These are phyloP conservation scores for Leptodirus hochenwartii DNA, from an alignment of 2,888 invertebrate genomes.

Conservation along the genomic window DNA sequence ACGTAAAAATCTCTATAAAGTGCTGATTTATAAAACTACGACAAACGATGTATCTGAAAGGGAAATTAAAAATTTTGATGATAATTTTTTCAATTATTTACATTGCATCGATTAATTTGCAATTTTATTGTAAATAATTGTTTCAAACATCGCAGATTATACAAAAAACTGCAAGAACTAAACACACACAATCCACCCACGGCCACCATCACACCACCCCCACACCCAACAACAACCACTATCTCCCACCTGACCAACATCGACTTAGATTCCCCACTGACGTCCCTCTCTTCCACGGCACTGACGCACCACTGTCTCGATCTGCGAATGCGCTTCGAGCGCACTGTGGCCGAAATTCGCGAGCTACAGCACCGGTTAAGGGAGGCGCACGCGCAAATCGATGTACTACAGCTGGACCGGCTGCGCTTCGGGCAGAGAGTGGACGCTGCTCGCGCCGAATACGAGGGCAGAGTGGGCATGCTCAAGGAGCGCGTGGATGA, in stretches of 20 bases:
- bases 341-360: conserved; percentile 66
- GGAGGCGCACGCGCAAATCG: conserved; percentile 62
- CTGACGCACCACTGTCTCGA: conserved; percentile 68
- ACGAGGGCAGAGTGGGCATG: conserved; percentile 53
- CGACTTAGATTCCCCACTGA: conserved; percentile 56
- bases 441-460: conserved; percentile 39
- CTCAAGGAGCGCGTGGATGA: conserved; percentile 74
- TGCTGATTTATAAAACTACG: no score
- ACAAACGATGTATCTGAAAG: no score
- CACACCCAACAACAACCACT: conserved; percentile 64
- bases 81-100: no score
- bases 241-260: conserved; percentile 65
- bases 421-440: conserved; percentile 56
- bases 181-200: conserved; percentile 32
- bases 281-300: conserved; percentile 53
- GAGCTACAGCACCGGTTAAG: conserved; percentile 66
- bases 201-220: conserved; percentile 50
- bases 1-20: no score
- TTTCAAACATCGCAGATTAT: no score
- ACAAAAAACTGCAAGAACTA: conserved; percentile 50
- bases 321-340: conserved; percentile 56
- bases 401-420: conserved; percentile 63
- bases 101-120: no score
- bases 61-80: no score
- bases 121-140: no score